Evolutionary conservation across 1,140 invertebrate genomes (phyloP), one percentile per base, ranked within the genome.

Genomic region (Drosophila burlai): DNA sequence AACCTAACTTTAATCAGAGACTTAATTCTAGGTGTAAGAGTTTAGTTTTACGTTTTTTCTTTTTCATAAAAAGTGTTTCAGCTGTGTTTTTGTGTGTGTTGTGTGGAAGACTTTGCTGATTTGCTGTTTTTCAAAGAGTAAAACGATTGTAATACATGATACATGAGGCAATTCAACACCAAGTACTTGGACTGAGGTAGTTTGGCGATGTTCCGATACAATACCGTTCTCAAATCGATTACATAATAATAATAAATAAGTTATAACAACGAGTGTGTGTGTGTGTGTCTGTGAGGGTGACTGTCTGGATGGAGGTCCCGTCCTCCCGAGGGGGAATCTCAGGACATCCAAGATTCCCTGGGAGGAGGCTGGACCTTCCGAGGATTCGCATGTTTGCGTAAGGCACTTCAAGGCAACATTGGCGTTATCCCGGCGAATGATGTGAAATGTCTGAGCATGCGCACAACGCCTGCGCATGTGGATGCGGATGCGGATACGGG

Each of bases 141-240:
- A 55, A 55, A 55, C 54, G 54, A 55, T 55, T 55, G 54, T 55
- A 69, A 78, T 77, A 76, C 74, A 77, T 76, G 69, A 73, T 73
- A 81, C 81, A 76, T 90, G 85, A 89, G 85, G 85, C 85, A 89
- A 89, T 89, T 90, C 75, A 89, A 89, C 85, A 90, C 85, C 85
- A 90, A 89, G 83, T 83, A 87, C 83, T 87, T 87, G 83, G 84
- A 84, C 61, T 89, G 85, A 89, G 85, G 85, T 89, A 89, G 85
- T 85, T 85, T 89, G 77, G 77, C 71, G 78, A 85, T 83, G 58
- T 64, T 71, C 71, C 67, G 71, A 68, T 68, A 84, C 64, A 89
- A 89, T 85, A 89, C 85, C 85, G 65, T 82, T 83, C 49, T 82
- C 64, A 80, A 81, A 82, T 76, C 77, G 47, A 65, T 80, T 83